Base-by-base conservation (phyloP, 2,888 invertebrate genomes). In the Diaphora mendica region DNA sequence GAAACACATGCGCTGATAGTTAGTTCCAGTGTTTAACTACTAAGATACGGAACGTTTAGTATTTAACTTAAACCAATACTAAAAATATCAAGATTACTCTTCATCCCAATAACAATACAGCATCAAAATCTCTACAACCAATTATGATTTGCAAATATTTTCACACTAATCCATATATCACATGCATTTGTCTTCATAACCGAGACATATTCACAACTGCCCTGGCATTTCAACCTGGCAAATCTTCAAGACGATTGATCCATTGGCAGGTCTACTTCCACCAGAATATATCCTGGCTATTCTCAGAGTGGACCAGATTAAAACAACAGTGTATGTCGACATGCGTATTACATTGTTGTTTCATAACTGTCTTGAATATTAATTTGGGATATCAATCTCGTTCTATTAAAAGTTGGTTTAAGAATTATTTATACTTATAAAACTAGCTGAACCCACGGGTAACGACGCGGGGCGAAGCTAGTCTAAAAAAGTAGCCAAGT, bases 141-240 rank as follows among this genome's bases (percentile, higher is more conserved):
- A 59, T 59, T 13, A 15, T 5, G 13, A 62, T 30, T 15, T 15
- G 30, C 26, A 26, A 26, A 62, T 15, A 26, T 62, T 30, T 30
- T 13, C 55, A 26, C 55, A 26, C 26, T 13, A 2, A 59, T 3
- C 26, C 30, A 59, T 59, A 59, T 62, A 0, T 30, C 30, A 62
- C 15, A 11, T 13, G 11, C 26, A 59, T 59, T 26, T 1, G 15
- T 59, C 26, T 26, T 59, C 59, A 59, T 59, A 59, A 62, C 59
- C 26, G 30, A 30, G 17, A 67, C 35, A 64, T 62, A 30, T 30
- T 62, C 62, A 68, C 68, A 64, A 26, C 42, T 68, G 26, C 42
- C 51, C 39, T 78, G 82, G 78, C 84, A 80, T 82, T 85, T 79
- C 71, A 55, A 8, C 68, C 76, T 86, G 83, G 85, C 85, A 82